A percentile compares a stretch with the other conserved stretches of the same genome.
These are phyloP conservation scores for Lindbergichthys nudifrons DNA, from an alignment of 2,797 vertebrate species.

Conservation along the genomic window DNA sequence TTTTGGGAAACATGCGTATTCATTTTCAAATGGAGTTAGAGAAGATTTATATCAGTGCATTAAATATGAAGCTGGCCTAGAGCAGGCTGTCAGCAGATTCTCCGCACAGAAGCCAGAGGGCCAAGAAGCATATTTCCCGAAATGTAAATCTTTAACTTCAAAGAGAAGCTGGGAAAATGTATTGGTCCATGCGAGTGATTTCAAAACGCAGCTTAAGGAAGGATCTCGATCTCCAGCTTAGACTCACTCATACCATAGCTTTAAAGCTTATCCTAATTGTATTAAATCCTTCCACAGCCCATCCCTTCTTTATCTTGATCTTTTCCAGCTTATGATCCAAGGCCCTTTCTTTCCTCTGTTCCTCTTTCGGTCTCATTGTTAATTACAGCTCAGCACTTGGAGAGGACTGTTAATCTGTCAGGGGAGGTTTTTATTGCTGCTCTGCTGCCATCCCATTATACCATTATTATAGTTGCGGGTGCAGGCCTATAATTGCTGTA, in stretches of 20 bases:
- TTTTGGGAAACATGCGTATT: neutral
- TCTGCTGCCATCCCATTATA: constrained; percentile 87
- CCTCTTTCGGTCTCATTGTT: constrained; percentile 78
- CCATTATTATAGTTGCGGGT: constrained; percentile 87
- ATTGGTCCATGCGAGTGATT: neutral
- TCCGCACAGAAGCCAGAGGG: too few species aligned
- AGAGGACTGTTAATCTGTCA: constrained; percentile 88
- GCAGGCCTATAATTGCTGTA: constrained; percentile 86
- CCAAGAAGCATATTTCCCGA: neutral
- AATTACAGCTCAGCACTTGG: constrained; percentile 84
- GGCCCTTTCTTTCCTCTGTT: constrained; percentile 61
- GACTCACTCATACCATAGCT: constrained; percentile 21
- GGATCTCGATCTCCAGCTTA: constrained; percentile 15
- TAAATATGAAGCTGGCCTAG: neutral
- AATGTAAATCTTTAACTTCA: constrained; percentile 12
- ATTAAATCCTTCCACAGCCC: constrained; percentile 59
- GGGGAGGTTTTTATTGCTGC: constrained; percentile 85
- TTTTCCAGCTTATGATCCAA: constrained; percentile 45
- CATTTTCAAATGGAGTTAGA: neutral
- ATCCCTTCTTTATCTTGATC: constrained; percentile 60
- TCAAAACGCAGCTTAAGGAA: constrained; percentile 19
- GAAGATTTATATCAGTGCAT: neutral
- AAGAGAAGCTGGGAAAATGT: neutral
- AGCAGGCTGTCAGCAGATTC: neutral
- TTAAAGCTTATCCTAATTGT: constrained; percentile 47